Conservation (phyloP, 1,140 invertebrate genomes). For the Drosophila ambigua region DNA sequence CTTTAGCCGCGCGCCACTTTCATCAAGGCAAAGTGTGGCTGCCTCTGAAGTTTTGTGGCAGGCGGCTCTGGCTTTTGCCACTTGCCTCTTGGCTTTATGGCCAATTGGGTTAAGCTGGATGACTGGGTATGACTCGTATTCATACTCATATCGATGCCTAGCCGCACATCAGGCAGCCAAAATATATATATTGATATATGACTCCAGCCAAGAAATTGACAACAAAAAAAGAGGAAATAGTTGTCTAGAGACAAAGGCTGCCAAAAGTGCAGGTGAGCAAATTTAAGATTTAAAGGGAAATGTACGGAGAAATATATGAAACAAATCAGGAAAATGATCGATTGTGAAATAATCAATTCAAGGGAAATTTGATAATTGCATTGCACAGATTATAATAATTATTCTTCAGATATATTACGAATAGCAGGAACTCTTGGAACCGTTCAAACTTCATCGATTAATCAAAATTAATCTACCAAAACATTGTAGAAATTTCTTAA, state of each 20-base stretch:
- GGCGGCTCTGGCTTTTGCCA: constrained; percentile 9
- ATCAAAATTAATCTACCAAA: no score
- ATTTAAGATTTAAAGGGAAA: neutral
- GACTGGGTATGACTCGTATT: neutral
- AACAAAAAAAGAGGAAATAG: constrained; percentile 11
- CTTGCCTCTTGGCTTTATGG: constrained; percentile 52
- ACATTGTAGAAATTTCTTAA: no score
- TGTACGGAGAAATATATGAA: no score
- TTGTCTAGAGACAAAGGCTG: constrained; percentile 1
- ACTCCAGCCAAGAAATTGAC: constrained; percentile 12
- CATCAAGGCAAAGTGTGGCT: constrained; percentile 49
- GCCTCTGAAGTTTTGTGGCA: constrained; percentile 1
- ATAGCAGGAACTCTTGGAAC: no score
- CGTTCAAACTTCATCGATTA: no score
- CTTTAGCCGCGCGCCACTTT: constrained; percentile 33
- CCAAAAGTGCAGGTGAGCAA: constrained; percentile 4
- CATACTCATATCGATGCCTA: constrained; percentile 21
- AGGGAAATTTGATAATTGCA: no score
- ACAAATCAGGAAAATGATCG: no score
- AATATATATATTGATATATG: constrained; percentile 45
- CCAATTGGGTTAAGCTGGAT: constrained; percentile 50
- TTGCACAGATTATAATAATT: no score
- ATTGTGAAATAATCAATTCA: no score
- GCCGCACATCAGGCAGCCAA: constrained; percentile 45
- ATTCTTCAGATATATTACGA: no score